Percentiles rank a stretch among this genome's conserved stretches.
Evolutionary conservation across 2,113 vertebrate genomes (phyloP).

Genomic region (Peromyscus maniculatus): DNA sequence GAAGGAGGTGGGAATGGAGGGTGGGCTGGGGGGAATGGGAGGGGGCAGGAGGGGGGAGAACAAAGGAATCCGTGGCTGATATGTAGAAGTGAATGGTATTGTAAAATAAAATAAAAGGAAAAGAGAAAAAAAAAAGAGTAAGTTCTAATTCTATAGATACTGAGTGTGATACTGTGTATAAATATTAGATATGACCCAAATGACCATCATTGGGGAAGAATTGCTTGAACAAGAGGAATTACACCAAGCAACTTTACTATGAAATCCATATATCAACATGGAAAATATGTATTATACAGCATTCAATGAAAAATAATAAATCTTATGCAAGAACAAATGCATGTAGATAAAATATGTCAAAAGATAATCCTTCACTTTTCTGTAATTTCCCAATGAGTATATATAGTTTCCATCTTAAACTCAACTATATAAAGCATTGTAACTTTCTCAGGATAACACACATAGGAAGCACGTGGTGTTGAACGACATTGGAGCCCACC

Average conservation of each 20-base stretch:
- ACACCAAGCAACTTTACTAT: background rate
- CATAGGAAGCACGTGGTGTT: background rate
- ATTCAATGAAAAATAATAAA: constrained; percentile 46
- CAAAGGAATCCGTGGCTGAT: no score
- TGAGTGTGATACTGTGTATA: background rate
- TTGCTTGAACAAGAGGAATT: background rate
- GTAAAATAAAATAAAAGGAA: no score
- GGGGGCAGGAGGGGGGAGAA: no score
- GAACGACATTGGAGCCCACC: no score
- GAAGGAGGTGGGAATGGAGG: no score
- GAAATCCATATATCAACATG: constrained; percentile 35
- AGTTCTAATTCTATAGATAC: background rate
- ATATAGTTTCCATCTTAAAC: background rate
- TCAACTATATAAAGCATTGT: background rate
- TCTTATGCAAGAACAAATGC: constrained; percentile 36
- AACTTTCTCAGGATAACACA: background rate
- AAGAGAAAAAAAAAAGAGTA: background rate
- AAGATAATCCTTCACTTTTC: background rate
- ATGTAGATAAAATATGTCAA: constrained; percentile 31
- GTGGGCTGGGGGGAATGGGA: no score
- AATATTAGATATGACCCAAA: constrained; percentile 36
- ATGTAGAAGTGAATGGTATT: no score
- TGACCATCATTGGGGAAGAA: constrained; percentile 5
- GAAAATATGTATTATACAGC: constrained; percentile 57
- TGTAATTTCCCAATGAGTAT: background rate